These are phyloP conservation scores for Salmo trutta DNA, from an alignment of 2,797 vertebrate genomes.

Conservation along the genomic window DNA sequence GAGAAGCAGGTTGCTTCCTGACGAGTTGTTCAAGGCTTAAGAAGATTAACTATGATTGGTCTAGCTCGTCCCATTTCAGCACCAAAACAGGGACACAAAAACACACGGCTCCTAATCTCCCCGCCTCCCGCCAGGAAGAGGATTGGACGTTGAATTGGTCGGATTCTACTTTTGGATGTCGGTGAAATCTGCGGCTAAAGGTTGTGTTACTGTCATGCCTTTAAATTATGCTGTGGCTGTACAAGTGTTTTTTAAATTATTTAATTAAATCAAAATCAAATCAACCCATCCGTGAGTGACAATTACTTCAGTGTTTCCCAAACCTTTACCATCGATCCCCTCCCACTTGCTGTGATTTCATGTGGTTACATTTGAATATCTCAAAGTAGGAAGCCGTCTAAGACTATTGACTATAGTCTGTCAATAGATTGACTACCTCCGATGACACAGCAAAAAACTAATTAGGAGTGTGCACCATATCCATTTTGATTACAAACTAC, in stretches of 20 bases:
- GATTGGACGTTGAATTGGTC: not conserved
- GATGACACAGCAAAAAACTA: too few relatives aligned
- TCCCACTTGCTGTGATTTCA: not conserved
- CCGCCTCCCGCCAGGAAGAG: not conserved
- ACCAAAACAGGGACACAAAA: constrained; percentile 2
- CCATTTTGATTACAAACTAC: not conserved
- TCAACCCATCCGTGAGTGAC: not conserved
- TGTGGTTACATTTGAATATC: too few relatives aligned
- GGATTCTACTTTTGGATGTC: not conserved
- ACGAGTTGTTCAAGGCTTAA: not conserved
- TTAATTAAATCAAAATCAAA: not conserved
- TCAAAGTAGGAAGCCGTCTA: too few relatives aligned
- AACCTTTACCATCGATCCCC: not conserved
- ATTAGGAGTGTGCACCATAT: not conserved
- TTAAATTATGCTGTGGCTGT: not conserved
- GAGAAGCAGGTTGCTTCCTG: constrained; percentile 3
- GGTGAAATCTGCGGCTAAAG: not conserved
- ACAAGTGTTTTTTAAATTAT: not conserved
- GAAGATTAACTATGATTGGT: constrained; percentile 12
- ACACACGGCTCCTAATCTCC: not conserved
- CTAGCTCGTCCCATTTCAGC: not conserved
- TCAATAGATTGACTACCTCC: too few relatives aligned
- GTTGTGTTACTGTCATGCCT: not conserved
- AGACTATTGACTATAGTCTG: too few relatives aligned
- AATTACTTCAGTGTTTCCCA: not conserved